phyloP scores from a whole-genome alignment of 2,888 invertebrate species.

The Morpho achilles region DNA sequence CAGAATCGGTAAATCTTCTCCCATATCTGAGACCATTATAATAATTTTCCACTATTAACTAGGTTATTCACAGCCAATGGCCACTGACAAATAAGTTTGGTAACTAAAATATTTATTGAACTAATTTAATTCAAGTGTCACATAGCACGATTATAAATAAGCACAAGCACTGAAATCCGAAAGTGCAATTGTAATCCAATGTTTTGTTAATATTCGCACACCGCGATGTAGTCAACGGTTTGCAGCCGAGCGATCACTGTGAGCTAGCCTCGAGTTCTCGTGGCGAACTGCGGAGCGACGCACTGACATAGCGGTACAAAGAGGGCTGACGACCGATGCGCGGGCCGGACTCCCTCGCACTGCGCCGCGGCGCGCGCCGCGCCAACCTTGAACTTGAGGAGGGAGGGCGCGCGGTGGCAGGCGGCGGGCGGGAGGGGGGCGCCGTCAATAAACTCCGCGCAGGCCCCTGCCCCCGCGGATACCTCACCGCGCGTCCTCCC shows the following conservation, averaged over 20 bases:
- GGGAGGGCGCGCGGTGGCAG: conserved; percentile 63
- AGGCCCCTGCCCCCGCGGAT: conserved; percentile 65
- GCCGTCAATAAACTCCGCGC: conserved; percentile 77
- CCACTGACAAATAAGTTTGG: conserved; percentile 67
- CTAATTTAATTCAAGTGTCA: conserved; percentile 42
- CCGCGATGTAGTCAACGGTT: conserved; percentile 47
- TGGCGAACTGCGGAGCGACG: conserved; percentile 54
- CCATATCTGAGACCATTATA: conserved; percentile 83
- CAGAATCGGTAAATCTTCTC: conserved; percentile 93
- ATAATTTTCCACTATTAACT: conserved; percentile 62
- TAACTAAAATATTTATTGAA: conserved; percentile 54
- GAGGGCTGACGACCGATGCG: conserved; percentile 78
- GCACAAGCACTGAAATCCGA: conserved; percentile 73
- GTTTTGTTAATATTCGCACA: conserved; percentile 42
- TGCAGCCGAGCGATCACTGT: conserved; percentile 47
- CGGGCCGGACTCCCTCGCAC: conserved; percentile 80
- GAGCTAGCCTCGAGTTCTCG: conserved; percentile 61
- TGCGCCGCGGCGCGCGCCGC: conserved; percentile 78
- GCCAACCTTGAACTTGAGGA: conserved; percentile 81
- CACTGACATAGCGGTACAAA: conserved; percentile 64
- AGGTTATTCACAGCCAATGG: conserved; percentile 70
- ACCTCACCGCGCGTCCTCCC: conserved; percentile 37
- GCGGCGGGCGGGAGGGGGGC: conserved; percentile 62
- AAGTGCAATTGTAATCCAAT: conserved; percentile 56
- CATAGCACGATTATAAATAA: conserved; percentile 35